A percentile compares a stretch with the other conserved stretches of the same genome.
Evolutionary conservation across 2,113 vertebrate genomes (phyloP).

Genomic region (Callipepla squamata): DNA sequence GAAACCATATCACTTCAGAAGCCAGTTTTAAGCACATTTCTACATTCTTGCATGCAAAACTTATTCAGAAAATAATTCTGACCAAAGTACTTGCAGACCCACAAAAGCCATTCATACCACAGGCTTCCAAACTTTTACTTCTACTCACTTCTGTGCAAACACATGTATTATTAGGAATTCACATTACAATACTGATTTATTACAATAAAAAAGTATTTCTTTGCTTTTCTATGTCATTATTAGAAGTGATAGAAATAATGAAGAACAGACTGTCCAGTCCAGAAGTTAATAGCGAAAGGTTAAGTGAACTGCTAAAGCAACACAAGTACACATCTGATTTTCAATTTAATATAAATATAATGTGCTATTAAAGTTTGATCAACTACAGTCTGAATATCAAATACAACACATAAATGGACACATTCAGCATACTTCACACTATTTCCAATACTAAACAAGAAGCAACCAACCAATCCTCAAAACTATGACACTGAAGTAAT

Average conservation of each 20-base stretch:
- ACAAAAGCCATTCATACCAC: slow-evolving; percentile 46
- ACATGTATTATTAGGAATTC: neutral
- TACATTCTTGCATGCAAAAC: slow-evolving; percentile 58
- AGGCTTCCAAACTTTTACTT: slow-evolving; percentile 15
- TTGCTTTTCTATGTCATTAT: neutral
- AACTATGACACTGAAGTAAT: neutral
- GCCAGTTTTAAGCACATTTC: slow-evolving; percentile 39
- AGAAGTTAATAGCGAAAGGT: neutral
- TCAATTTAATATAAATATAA: neutral
- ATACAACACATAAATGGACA: neutral
- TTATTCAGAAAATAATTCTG: slow-evolving; percentile 63
- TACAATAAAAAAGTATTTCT: neutral
- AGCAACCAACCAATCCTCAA: neutral
- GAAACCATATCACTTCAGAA: slow-evolving; percentile 50
- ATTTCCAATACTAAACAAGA: neutral
- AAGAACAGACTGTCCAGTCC: neutral
- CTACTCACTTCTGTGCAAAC: neutral
- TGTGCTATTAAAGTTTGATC: neutral
- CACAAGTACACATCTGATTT: neutral
- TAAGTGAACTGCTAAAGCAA: neutral
- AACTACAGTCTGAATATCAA: neutral
- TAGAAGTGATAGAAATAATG: neutral
- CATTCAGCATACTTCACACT: neutral
- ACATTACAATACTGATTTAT: neutral
- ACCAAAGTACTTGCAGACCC: slow-evolving; percentile 5